Evolutionary conservation across 2,113 vertebrate species (phyloP).

Genomic region (Ardeotis arabs): DNA sequence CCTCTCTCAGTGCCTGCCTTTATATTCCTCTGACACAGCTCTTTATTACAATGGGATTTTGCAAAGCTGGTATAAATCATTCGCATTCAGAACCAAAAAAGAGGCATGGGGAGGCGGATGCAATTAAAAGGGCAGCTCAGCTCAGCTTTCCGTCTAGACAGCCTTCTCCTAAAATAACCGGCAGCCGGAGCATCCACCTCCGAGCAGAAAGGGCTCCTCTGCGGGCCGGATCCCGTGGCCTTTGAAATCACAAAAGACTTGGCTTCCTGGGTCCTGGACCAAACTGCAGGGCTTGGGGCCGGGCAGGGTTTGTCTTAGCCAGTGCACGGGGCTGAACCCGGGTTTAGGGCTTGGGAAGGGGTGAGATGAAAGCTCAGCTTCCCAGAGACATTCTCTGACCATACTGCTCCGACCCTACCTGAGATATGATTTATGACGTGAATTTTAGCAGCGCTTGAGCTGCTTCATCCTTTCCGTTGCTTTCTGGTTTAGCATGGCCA

Average conservation of each 20-base stretch:
- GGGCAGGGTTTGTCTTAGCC: neutral
- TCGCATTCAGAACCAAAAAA: neutral
- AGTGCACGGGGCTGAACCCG: accelerated
- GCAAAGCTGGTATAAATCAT: neutral
- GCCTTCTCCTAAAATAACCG: constrained; percentile 5
- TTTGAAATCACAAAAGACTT: neutral
- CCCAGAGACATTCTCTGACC: neutral
- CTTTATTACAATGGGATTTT: neutral
- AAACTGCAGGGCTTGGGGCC: neutral
- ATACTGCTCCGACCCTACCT: neutral
- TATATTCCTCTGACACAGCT: neutral
- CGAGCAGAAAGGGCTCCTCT: neutral
- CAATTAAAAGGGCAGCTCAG: constrained; percentile 28
- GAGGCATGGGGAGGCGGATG: constrained; percentile 3
- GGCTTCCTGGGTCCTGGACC: neutral
- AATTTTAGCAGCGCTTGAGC: neutral
- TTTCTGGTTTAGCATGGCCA: accelerated
- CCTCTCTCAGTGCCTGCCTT: neutral
- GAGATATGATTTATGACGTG: neutral
- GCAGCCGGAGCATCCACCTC: constrained; percentile 1
- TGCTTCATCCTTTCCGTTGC: neutral
- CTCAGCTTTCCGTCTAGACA: constrained; percentile 44
- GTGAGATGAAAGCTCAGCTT: neutral
- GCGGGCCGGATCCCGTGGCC: accelerated
- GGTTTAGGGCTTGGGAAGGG: neutral